Evolutionary conservation across 2,113 vertebrate species (phyloP).

Genomic region (Egretta garzetta): DNA sequence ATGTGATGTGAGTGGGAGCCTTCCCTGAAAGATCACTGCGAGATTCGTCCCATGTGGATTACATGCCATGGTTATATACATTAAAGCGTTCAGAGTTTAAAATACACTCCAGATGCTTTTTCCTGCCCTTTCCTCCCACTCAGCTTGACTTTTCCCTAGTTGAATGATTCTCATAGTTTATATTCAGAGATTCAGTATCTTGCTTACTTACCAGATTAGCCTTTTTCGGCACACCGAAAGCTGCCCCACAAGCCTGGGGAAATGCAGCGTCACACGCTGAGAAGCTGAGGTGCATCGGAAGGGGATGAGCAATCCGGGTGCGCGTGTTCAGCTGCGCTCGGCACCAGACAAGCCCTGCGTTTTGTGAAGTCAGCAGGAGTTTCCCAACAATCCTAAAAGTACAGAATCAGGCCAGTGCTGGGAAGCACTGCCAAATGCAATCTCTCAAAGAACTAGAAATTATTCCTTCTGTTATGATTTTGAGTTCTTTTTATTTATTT

Average conservation of each 20-base stretch:
- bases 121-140: constrained; percentile 31
- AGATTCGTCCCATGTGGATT: not conserved
- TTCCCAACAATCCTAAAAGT: not conserved
- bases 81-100: not conserved
- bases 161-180: not conserved
- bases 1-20: constrained; percentile 10
- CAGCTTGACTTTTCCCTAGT: not conserved
- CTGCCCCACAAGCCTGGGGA: not conserved
- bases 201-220: not conserved
- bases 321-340: not conserved
- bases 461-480: not conserved
- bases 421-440: not conserved
- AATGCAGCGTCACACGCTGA: not conserved
- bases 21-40: not conserved
- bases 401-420: not conserved
- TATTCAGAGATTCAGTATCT: not conserved
- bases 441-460: not conserved
- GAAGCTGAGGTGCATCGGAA: not conserved
- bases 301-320: not conserved
- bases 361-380: constrained; percentile 12
- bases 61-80: not conserved
- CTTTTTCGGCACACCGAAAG: not conserved
- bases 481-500: not conserved
- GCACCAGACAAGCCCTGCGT: not conserved
- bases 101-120: constrained; percentile 41